Percentiles rank a stretch among this genome's conserved stretches.
Evolutionary conservation across 2,113 vertebrate species (phyloP).

Genomic region (Gila orcuttii): DNA sequence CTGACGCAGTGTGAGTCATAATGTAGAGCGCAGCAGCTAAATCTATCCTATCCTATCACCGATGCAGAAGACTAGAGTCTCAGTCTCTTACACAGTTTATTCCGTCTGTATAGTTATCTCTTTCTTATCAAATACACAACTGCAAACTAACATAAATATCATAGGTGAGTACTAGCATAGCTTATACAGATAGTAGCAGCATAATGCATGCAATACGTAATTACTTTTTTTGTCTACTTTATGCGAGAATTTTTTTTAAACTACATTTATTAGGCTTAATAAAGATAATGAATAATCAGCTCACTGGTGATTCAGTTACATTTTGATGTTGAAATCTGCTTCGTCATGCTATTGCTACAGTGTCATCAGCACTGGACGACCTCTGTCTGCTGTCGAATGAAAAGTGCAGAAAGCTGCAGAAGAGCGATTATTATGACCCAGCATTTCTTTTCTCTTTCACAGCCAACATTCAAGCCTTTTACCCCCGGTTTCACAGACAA

Average conservation of each 20-base stretch:
- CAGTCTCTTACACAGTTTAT: not conserved
- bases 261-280: not conserved
- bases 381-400: slow-evolving; percentile 22
- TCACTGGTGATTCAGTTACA: not conserved
- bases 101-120: not conserved
- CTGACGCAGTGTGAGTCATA: slow-evolving; percentile 32
- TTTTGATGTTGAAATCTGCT: slow-evolving; percentile 35
- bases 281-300: not conserved
- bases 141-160: too few species aligned
- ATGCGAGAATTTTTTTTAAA: not conserved
- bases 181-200: too few species aligned
- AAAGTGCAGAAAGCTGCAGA: slow-evolving; percentile 19
- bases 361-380: not conserved
- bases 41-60: not conserved
- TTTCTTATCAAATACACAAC: not conserved
- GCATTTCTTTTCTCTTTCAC: slow-evolving; percentile 5
- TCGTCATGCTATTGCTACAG: slow-evolving; percentile 23
- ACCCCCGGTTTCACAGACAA: too few species aligned
- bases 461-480: not conserved
- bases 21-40: not conserved
- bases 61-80: not conserved
- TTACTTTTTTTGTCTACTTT: too few species aligned
- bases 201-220: too few species aligned
- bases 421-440: slow-evolving; percentile 24
- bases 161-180: too few species aligned